Evolutionary conservation across 1,140 invertebrate genomes (phyloP), one percentile per base, ranked within the genome.

Genomic region (Atta texana): DNA sequence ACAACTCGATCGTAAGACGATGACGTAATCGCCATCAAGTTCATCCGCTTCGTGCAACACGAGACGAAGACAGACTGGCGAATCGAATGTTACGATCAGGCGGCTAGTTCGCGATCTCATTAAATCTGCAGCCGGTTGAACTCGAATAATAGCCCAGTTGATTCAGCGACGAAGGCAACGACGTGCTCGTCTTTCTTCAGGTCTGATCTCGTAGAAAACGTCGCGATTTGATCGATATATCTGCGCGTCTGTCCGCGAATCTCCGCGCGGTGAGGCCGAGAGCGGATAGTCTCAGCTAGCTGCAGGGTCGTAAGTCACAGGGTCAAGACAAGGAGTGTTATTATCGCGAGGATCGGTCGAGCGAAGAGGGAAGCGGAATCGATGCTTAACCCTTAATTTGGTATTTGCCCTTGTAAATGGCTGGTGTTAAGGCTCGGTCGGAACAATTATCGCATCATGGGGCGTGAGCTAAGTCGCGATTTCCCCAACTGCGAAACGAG

Each of bases 21-120:
- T 90, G 90, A 92, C 91, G 88, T 91, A 92, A 92, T 92, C 90
- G 78, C 75, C 72, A 86, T 92, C 87, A 88, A 90, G 81, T 90
- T 88, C 80, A 84, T 34, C 49, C 71, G 59, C n/a, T 63, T 81
- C 71, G 74, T 77, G 76, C 69, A 69, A 28, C 55, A 49, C 69
- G 64, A 61, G 85, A 91, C 86, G 87, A 91, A 89, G 91, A 81
- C 85, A 74, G 85, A 86, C 31, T 66, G 68, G 63, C 34, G 61
- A 87, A 89, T 90, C 87, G 85, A 85, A 59, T 68, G 82, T 69
- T 76, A 68, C 81, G 86, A 82, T 85, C 89, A 57, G 66, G 21
- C 64, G 68, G 39, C 14, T 28, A 59, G 71, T 82, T 84, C 34
- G 69, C 89, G 89, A 92, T 92, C 90, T 89, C 69, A 92, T 92